A percentile compares a stretch with the other conserved stretches of the same genome.
phyloP scores from a whole-genome alignment of 2,113 vertebrate species.

The Panthera uncia region DNA sequence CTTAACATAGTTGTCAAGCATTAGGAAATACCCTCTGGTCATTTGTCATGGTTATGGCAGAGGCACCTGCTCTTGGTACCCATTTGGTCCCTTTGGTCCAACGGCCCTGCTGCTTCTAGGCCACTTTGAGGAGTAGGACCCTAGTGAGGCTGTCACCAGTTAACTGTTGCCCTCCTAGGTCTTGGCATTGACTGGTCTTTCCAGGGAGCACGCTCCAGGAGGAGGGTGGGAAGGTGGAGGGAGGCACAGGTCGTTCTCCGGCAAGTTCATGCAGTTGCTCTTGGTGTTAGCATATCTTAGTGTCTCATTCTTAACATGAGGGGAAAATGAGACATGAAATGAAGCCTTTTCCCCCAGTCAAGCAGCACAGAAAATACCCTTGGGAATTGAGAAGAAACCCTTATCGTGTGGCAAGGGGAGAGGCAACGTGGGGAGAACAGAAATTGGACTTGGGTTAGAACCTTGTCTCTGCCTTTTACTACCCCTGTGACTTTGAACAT shows the following conservation, averaged over 20 bases:
- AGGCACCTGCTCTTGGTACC: not conserved
- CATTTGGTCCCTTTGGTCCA: not conserved
- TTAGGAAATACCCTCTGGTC: not conserved
- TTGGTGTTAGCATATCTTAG: not conserved
- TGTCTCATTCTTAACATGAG: not conserved
- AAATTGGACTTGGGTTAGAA: not conserved
- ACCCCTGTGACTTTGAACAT: not conserved
- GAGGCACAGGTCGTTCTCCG: not conserved
- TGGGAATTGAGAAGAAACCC: not conserved
- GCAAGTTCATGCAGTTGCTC: not conserved
- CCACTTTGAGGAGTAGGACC: not conserved
- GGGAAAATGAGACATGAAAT: not conserved
- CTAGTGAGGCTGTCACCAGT: not conserved
- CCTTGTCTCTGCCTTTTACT: not conserved
- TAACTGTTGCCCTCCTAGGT: not conserved
- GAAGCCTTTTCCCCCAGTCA: not conserved
- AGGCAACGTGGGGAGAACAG: not conserved
- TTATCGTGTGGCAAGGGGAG: not conserved
- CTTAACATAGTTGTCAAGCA: not conserved
- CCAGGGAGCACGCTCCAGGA: not conserved
- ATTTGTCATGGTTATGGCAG: not conserved
- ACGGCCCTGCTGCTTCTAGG: not conserved
- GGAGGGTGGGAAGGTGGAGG: not conserved
- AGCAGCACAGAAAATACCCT: not conserved
- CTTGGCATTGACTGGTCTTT: not conserved